Base-by-base conservation (phyloP, 2,888 invertebrate species). In the Scrobipalpa atriplicella region DNA sequence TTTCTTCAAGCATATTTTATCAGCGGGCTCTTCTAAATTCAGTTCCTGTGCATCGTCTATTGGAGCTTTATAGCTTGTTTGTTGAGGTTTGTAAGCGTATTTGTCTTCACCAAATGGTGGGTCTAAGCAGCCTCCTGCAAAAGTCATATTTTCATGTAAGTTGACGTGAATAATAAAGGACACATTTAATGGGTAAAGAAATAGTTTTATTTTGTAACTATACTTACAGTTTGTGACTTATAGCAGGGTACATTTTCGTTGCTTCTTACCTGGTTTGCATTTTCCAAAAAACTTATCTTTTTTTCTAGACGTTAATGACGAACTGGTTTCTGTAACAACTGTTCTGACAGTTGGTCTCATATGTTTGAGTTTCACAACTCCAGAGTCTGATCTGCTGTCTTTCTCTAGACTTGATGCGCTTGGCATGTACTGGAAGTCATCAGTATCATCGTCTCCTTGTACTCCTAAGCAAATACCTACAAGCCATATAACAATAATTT, bases 91-190 rank as follows among this genome's bases (percentile, higher is more conserved):
- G 70, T 90, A 90, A 10, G 79, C 67, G 73, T 87, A 85, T 73
- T 74, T 86, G 1, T 92, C 91, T 81, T 91, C 90, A 67, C 75
- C 77, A 73, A 85, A 90, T 11, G 89, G 86, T 62, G 92, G 91
- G 76, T 92, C 91, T 64, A 92, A 77, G 68, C 91, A 91, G 13
- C 91, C 92, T 61, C 91, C 92, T 92, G 68, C 68, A 78, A 75
- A 21, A 54, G 2, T 8, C 11, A 21, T 54, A 18, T 21, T 18
- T 1, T 7, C 18, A 54, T 54, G 54, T 21, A 54, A 43, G 13
- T 43, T 10, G 11, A 43, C 3, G 13, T 43, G 13, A 43, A 3
- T 10, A 13, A 13, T 1, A 43, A 13, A 43, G 13, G 11, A 13
- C 43, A 13, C 5, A 13, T 29, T 29, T 29, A 29, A 29, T 3